Evolutionary conservation across 2,113 vertebrate genomes (phyloP).

Genomic region (Saccopteryx bilineata): DNA sequence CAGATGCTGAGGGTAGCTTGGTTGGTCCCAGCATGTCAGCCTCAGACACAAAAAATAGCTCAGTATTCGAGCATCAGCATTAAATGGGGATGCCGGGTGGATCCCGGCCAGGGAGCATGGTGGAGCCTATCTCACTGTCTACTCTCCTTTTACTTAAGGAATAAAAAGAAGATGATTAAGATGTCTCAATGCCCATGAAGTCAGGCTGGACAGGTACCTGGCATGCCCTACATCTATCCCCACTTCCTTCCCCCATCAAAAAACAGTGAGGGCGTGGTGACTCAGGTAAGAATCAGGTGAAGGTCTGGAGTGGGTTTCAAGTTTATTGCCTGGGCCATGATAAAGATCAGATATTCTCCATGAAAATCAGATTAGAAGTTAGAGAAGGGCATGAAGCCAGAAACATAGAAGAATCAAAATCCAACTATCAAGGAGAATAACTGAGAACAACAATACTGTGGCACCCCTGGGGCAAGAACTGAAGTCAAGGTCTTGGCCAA

Average conservation of each 20-base stretch:
- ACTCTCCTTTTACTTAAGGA: too few species aligned
- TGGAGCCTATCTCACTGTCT: too few species aligned
- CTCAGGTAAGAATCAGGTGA: neutral
- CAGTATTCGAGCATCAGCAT: too few species aligned
- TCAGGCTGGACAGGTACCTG: neutral
- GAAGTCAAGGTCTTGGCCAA: neutral
- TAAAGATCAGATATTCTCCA: neutral
- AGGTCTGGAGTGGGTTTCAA: neutral
- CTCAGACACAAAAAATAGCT: too few species aligned
- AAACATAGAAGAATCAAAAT: neutral
- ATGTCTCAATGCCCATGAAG: neutral
- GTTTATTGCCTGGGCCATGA: neutral
- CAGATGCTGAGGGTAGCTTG: too few species aligned
- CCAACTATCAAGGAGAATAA: neutral
- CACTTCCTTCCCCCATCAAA: neutral
- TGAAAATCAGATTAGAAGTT: neutral
- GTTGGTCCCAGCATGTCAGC: too few species aligned
- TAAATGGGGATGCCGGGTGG: too few species aligned
- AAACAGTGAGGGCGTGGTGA: neutral
- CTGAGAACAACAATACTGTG: neutral
- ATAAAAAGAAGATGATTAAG: neutral
- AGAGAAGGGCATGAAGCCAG: neutral
- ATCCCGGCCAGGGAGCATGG: too few species aligned
- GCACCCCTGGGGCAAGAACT: neutral
- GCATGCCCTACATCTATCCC: neutral